phyloP scores from a whole-genome alignment of 2,113 vertebrate species.

The Jaculus jaculus region DNA sequence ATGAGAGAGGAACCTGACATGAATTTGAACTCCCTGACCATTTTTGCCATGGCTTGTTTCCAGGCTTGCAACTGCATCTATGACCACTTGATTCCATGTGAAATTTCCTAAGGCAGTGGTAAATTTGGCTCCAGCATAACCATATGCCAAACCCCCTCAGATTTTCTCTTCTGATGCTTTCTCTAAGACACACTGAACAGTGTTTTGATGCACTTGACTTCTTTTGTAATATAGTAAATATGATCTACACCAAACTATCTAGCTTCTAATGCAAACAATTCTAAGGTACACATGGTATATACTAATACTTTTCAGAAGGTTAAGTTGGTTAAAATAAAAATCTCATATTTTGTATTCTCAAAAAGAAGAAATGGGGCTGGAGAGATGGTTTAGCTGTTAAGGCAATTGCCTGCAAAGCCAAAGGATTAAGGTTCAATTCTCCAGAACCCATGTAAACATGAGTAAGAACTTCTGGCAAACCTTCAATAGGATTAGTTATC shows the following conservation, averaged over 20 bases:
- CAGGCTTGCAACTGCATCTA: constrained; percentile 36
- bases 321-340: background rate
- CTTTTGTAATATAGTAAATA: background rate
- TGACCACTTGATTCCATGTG: constrained; percentile 38
- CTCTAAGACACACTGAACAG: background rate
- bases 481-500: too few relatives aligned
- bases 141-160: background rate
- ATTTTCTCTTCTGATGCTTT: background rate
- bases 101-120: background rate
- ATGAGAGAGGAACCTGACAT: constrained; percentile 36
- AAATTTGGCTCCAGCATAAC: background rate
- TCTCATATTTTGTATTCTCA: background rate
- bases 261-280: background rate
- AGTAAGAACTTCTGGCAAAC: too few relatives aligned
- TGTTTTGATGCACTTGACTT: background rate
- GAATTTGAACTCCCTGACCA: background rate
- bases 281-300: background rate
- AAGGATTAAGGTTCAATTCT: too few relatives aligned
- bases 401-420: too few relatives aligned
- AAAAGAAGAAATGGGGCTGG: background rate
- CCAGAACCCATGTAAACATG: too few relatives aligned
- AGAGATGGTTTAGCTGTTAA: too few relatives aligned
- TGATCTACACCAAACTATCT: background rate
- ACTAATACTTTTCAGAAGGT: background rate
- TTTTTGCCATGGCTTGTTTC: constrained; percentile 38